Evolutionary conservation across 1,140 invertebrate species (phyloP).

Genomic region (Plodia interpunctella): DNA sequence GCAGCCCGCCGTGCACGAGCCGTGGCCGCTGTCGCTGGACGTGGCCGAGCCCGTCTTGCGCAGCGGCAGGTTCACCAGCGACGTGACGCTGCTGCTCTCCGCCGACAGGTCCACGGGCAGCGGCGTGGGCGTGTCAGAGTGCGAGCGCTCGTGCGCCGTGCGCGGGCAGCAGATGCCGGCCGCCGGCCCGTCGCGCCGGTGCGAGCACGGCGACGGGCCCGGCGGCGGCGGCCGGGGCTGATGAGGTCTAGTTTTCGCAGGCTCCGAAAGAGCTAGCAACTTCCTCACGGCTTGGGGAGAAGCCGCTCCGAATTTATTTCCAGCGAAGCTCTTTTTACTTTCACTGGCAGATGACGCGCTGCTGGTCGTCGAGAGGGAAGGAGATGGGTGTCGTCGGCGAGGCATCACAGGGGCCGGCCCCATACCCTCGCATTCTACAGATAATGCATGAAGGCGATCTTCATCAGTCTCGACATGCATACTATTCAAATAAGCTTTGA

Average conservation of each 20-base stretch:
- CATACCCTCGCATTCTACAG: slow-evolving; percentile 91
- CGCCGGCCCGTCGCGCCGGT: slow-evolving; percentile 81
- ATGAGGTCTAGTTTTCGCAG: slow-evolving; percentile 91
- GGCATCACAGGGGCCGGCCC: slow-evolving; percentile 78
- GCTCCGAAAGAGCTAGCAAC: slow-evolving; percentile 91
- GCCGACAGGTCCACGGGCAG: slow-evolving; percentile 93
- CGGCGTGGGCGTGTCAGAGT: slow-evolving; percentile 92
- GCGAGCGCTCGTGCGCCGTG: slow-evolving; percentile 89
- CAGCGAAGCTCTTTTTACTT: slow-evolving; percentile 79
- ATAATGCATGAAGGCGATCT: slow-evolving; percentile 91
- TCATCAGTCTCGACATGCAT: slow-evolving; percentile 96
- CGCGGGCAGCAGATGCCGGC: slow-evolving; percentile 62
- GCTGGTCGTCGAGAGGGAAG: slow-evolving; percentile 92
- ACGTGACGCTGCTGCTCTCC: slow-evolving; percentile 96
- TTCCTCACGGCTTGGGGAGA: slow-evolving; percentile 97
- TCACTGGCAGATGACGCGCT: slow-evolving; percentile 93
- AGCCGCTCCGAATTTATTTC: slow-evolving; percentile 90
- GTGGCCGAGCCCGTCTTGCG: slow-evolving; percentile 92
- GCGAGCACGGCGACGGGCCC: slow-evolving; percentile 81
- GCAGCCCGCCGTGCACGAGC: slow-evolving; percentile 81
- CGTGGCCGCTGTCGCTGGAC: slow-evolving; percentile 91
- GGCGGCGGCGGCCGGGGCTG: slow-evolving; percentile 83
- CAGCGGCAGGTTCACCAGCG: slow-evolving; percentile 91
- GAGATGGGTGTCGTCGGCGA: slow-evolving; percentile 88
- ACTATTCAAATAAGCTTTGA: slow-evolving; percentile 96